Evolutionary conservation across 2,113 vertebrate species (phyloP).

Genomic region (Monarcha castaneiventris): DNA sequence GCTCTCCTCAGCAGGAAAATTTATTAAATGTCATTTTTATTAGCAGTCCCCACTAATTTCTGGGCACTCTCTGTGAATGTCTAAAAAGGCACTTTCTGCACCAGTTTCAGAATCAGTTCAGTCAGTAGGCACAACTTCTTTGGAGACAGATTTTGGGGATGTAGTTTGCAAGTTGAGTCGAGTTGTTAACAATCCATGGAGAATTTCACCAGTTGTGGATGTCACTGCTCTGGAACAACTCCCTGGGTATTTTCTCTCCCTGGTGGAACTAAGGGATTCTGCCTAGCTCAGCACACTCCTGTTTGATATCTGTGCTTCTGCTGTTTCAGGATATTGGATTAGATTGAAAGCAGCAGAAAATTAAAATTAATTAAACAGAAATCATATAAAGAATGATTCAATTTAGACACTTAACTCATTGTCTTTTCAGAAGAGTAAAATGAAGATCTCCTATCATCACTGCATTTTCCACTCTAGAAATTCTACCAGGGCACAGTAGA

Average conservation of each 20-base stretch:
- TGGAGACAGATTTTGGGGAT: neutral
- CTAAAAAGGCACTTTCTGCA: neutral
- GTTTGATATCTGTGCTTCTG: neutral
- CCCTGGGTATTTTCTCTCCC: neutral
- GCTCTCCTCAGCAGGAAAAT: slow-evolving; percentile 6
- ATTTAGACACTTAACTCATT: slow-evolving; percentile 12
- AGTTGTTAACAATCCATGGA: neutral
- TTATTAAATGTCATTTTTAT: neutral
- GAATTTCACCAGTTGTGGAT: neutral
- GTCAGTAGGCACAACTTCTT: neutral
- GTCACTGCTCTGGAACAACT: neutral
- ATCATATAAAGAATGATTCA: neutral
- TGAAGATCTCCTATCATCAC: neutral
- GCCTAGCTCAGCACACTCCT: neutral
- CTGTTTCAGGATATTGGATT: slow-evolving; percentile 29
- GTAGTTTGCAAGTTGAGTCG: neutral
- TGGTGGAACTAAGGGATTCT: neutral
- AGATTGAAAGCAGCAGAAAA: neutral
- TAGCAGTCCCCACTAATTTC: neutral
- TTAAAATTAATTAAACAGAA: neutral
- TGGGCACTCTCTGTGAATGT: too few relatives aligned
- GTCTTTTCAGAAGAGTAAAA: slow-evolving; percentile 5
- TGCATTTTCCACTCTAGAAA: slow-evolving; percentile 22
- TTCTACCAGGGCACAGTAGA: slow-evolving; percentile 2
- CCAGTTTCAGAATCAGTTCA: neutral